These are phyloP conservation scores for Cotesia vestalis DNA, from an alignment of 1,140 invertebrate species.

Conservation along the genomic window DNA sequence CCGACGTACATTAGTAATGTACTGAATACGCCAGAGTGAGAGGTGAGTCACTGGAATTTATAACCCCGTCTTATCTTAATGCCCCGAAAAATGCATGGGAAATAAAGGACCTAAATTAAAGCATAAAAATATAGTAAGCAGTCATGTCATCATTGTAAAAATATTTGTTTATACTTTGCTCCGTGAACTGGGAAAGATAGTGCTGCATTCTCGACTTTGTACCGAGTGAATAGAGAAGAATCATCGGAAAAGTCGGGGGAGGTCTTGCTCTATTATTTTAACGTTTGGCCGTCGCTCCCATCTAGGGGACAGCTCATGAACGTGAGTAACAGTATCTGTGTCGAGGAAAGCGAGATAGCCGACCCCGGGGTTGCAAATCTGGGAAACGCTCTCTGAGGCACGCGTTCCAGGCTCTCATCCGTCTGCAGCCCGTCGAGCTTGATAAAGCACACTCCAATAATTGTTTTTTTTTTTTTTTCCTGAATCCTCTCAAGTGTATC, in stretches of 20 bases:
- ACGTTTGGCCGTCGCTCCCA: slow-evolving; percentile 34
- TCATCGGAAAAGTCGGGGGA: slow-evolving; percentile 1
- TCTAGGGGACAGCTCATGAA: slow-evolving; percentile 31
- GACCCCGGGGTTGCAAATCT: slow-evolving; percentile 61
- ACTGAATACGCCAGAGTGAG: too few relatives aligned
- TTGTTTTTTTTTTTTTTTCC: slow-evolving; percentile 47
- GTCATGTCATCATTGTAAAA: too few relatives aligned
- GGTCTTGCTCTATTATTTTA: slow-evolving; percentile 59
- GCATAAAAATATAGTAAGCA: too few relatives aligned
- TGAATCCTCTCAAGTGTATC: background rate
- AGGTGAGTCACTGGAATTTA: too few relatives aligned
- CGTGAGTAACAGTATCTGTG: background rate
- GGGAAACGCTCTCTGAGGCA: slow-evolving; percentile 60
- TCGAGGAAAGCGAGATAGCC: slow-evolving; percentile 41
- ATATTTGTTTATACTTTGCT: background rate
- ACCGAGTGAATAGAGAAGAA: slow-evolving; percentile 11
- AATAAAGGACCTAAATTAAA: too few relatives aligned
- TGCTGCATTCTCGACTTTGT: background rate
- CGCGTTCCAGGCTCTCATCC: slow-evolving; percentile 56
- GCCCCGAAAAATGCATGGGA: too few relatives aligned
- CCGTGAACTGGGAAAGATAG: too few relatives aligned
- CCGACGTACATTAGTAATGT: too few relatives aligned
- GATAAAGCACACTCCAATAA: slow-evolving; percentile 63
- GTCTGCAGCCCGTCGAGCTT: slow-evolving; percentile 50
- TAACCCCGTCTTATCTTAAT: too few relatives aligned